Evolutionary conservation across 2,888 invertebrate genomes (phyloP), one percentile per base, ranked within the genome.

Genomic region (Torymus aiolomorphi): DNA sequence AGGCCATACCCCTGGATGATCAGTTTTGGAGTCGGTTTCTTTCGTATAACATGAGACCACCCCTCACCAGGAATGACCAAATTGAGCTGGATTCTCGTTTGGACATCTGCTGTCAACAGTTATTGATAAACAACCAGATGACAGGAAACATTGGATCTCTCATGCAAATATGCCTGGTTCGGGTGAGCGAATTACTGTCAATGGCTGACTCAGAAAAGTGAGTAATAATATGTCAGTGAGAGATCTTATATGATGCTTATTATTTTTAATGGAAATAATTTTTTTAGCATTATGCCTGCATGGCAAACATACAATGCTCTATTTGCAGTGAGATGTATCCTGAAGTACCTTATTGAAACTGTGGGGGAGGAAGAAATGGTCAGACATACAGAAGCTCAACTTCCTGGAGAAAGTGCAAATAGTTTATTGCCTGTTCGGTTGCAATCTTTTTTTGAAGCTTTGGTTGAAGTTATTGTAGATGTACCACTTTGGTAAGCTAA

Each of bases 251-350:
- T 62, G 2, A 3, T 2, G 11, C 12, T 65, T 20, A 42, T 56
- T n/a, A 76, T 12, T 76, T 57, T 76, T 67, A 51, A 61, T 18
- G 3, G 61, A 49, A 66, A 71, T 61, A 65, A 54, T 70, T 86
- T 78, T 84, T 92, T 92, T 88, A 95, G 95, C 86, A 93, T 93
- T 84, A 92, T 95, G 86, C 94, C 97, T 85, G 95, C 96, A 72
- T 98, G 98, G 97, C 98, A 98, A 90, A 95, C 97, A 0, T 97
- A 96, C 91, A 99, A 99, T 91, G 96, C 97, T 0, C 91, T 99
- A 67, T 97, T 98, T 87, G 95, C 98, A 42, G 94, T 98, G 79
- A 93, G 98, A 86, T 96, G 93, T 83, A 94, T 95, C 82, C 91
- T 94, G 80, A 98, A 98, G 89, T 98, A 97, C 88, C 92, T 98